phyloP scores from a whole-genome alignment of 64 coral and sea anemone genomes.

The Montipora cactus region DNA sequence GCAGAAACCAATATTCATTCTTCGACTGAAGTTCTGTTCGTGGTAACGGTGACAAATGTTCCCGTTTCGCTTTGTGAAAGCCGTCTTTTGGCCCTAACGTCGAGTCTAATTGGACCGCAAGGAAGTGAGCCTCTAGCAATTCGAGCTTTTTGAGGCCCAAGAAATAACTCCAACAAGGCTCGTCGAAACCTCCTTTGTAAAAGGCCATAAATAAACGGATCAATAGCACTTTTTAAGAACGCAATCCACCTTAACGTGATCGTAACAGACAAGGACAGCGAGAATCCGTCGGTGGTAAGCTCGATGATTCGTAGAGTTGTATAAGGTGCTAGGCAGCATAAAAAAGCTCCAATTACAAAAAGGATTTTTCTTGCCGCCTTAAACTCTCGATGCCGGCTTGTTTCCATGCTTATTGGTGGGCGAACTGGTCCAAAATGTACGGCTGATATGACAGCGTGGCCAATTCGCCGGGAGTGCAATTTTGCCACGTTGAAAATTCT shows the following conservation, averaged over 20 bases:
- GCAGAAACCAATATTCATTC: neutral
- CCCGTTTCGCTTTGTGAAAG: constrained; percentile 88
- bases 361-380: constrained; percentile 97
- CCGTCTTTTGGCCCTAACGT: constrained; percentile 78
- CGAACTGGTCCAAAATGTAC: constrained; percentile 80
- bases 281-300: constrained; percentile 29
- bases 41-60: constrained; percentile 66
- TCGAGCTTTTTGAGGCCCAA: constrained; percentile 76
- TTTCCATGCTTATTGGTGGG: constrained; percentile 67
- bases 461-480: constrained; percentile 87
- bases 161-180: constrained; percentile 77
- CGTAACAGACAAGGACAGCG: constrained; percentile 57
- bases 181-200: constrained; percentile 93
- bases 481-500: constrained; percentile 95
- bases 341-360: constrained; percentile 95
- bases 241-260: constrained; percentile 88
- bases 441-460: constrained; percentile 86
- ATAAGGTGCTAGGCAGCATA: constrained; percentile 93
- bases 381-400: constrained; percentile 89
- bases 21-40: constrained; percentile 77
- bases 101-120: constrained; percentile 70
- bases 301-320: constrained; percentile 83
- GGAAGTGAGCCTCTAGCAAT: constrained; percentile 80
- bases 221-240: constrained; percentile 91
- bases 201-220: constrained; percentile 98